Percentiles rank a stretch among this genome's conserved stretches.
These are phyloP conservation scores for Grus americana DNA, from an alignment of 2,113 vertebrate species.

Conservation along the genomic window DNA sequence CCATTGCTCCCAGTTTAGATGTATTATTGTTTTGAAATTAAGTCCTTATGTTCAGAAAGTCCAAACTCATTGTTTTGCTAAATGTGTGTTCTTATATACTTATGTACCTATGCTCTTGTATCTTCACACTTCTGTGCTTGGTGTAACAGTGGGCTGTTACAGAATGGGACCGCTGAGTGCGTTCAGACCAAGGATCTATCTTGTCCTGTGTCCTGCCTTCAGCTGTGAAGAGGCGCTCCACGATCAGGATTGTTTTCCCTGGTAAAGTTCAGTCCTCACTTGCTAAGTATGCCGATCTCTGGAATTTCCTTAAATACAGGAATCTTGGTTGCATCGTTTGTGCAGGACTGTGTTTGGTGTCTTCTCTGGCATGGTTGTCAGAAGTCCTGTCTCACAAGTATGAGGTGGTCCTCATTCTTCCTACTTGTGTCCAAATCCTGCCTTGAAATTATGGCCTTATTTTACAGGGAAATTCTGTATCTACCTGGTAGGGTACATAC, in stretches of 20 bases:
- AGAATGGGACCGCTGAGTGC: not conserved
- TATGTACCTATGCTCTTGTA: not conserved
- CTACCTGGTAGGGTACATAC: not conserved
- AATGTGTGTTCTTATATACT: not conserved
- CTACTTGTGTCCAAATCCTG: not conserved
- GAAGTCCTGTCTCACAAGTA: not conserved
- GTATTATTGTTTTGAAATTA: not conserved
- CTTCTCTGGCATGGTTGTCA: not conserved
- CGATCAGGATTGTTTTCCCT: not conserved
- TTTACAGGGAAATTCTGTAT: not conserved
- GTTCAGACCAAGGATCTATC: not conserved
- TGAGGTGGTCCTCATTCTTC: rapidly evolving
- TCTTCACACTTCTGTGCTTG: not conserved
- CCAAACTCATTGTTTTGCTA: not conserved
- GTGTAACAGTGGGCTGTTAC: not conserved
- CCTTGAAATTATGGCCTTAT: not conserved
- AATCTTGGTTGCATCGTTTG: not conserved
- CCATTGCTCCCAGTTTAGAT: not conserved
- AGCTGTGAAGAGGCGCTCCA: not conserved
- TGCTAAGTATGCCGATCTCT: not conserved
- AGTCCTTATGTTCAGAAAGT: not conserved
- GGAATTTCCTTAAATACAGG: not conserved
- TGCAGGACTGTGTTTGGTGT: not conserved
- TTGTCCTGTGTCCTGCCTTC: not conserved
- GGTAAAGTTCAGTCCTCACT: not conserved